Percentiles rank a stretch among this genome's conserved stretches.
phyloP scores from a whole-genome alignment of 2,797 vertebrate species.

The Thunnus albacares region DNA sequence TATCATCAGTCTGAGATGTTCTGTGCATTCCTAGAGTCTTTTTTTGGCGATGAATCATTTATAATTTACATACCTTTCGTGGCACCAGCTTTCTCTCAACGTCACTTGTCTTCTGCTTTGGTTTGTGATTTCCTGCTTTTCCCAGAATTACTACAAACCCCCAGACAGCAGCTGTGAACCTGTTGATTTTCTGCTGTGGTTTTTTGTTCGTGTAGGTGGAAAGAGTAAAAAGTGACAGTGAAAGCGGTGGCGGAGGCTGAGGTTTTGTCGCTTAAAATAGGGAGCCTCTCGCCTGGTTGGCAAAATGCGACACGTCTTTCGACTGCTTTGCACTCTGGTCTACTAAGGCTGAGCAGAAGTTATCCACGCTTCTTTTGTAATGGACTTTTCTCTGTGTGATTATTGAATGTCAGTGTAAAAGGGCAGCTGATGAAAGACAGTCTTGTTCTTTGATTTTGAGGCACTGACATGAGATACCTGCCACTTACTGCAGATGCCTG shows the following conservation, averaged over 20 bases:
- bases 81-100: constrained; percentile 6
- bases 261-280: constrained; percentile 54
- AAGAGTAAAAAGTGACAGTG: constrained; percentile 40
- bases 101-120: neutral
- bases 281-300: constrained; percentile 23
- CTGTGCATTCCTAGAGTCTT: constrained; percentile 11
- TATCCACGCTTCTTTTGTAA: constrained; percentile 34
- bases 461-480: constrained; percentile 16
- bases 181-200: constrained; percentile 46
- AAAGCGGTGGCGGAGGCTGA: constrained; percentile 35
- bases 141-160: constrained; percentile 12
- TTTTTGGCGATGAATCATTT: constrained; percentile 33
- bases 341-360: constrained; percentile 27
- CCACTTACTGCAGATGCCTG: constrained; percentile 10
- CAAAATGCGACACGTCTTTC: constrained; percentile 24
- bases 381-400: constrained; percentile 27
- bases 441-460: constrained; percentile 44
- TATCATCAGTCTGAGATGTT: constrained; percentile 24
- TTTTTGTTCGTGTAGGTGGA: constrained; percentile 35
- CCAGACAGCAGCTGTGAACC: constrained; percentile 37
- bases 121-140: neutral
- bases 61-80: constrained; percentile 39
- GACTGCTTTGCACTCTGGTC: constrained; percentile 37
- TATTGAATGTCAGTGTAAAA: constrained; percentile 34
- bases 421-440: constrained; percentile 50